Evolutionary conservation across 2,888 invertebrate genomes (phyloP).

Genomic region (Eubasilissa splendida): DNA sequence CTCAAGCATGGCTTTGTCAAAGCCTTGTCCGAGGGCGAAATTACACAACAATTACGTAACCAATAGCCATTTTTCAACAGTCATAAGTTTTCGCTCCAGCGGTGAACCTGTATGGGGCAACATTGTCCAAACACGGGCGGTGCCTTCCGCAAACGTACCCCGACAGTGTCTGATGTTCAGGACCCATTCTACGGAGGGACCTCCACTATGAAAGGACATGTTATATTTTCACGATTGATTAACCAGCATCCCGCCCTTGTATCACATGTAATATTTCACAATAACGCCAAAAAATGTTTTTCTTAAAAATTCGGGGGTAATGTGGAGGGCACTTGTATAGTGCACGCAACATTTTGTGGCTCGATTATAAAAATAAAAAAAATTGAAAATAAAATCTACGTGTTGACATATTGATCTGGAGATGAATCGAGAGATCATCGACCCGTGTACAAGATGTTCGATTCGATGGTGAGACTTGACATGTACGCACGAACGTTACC

Average conservation of each 20-base stretch:
- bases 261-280: constrained; percentile 33
- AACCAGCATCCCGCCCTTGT: constrained; percentile 17
- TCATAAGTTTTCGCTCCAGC: constrained; percentile 19
- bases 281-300: background rate
- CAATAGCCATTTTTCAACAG: constrained; percentile 20
- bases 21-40: background rate
- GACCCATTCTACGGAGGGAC: constrained; percentile 17
- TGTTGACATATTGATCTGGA: too few relatives aligned
- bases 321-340: background rate
- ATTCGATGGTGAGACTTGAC: too few relatives aligned
- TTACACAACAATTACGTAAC: constrained; percentile 24
- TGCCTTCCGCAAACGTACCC: background rate
- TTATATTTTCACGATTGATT: constrained; percentile 52
- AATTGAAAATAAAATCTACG: background rate
- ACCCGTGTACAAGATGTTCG: too few relatives aligned
- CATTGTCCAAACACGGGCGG: constrained; percentile 9
- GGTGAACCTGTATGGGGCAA: background rate
- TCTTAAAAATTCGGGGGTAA: background rate
- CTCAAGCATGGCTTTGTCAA: background rate
- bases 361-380: background rate
- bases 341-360: background rate
- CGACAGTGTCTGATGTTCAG: background rate
- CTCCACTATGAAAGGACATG: constrained; percentile 25
- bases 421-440: too few relatives aligned
- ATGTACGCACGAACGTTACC: too few relatives aligned